These are phyloP conservation scores for Malaclemys terrapin DNA, from an alignment of 2,113 vertebrate genomes.

Conservation along the genomic window DNA sequence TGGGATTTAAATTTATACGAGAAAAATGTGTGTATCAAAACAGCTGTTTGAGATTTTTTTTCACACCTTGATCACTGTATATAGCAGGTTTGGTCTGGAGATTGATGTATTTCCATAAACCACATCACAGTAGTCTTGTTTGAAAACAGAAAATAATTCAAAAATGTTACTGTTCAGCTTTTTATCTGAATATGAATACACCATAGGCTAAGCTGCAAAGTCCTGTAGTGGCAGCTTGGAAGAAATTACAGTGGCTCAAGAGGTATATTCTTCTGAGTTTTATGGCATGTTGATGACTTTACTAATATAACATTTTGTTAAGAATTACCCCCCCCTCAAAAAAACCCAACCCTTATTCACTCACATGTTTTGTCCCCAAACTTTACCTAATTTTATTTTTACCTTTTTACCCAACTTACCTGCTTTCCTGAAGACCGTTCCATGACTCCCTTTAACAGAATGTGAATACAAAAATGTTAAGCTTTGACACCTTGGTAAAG, in stretches of 20 bases:
- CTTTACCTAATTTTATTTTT: background rate
- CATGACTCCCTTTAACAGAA: background rate
- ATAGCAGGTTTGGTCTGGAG: background rate
- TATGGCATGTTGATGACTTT: background rate
- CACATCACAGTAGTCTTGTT: background rate
- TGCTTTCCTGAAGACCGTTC: background rate
- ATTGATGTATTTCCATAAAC: background rate
- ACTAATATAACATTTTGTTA: background rate
- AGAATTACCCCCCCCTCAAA: background rate
- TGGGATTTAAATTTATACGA: background rate
- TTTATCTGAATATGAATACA: background rate
- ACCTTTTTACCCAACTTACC: background rate
- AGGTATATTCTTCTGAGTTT: background rate
- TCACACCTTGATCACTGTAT: background rate
- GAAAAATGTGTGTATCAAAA: background rate
- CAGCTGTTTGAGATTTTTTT: background rate
- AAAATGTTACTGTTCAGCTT: background rate
- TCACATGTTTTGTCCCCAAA: background rate
- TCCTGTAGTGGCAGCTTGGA: background rate
- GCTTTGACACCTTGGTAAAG: background rate
- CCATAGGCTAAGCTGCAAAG: background rate
- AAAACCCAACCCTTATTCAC: background rate
- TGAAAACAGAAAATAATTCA: background rate
- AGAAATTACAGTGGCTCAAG: background rate
- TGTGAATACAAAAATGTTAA: background rate